Conservation (phyloP, 2,888 invertebrate genomes). For the Alviniconcha strummeri region DNA sequence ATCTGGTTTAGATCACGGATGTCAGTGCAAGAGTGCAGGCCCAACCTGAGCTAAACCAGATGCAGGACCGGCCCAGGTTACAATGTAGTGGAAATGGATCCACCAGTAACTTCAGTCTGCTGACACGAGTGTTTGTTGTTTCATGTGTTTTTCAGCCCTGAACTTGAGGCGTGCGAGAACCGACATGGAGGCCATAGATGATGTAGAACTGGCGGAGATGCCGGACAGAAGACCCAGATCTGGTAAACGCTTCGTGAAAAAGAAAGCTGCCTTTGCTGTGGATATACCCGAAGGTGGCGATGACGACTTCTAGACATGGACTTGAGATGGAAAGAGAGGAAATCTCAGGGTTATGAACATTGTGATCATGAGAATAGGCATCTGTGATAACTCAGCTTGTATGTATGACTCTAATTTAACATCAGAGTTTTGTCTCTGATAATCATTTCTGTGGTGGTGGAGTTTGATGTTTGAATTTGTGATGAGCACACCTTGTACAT, state of each 20-base stretch:
- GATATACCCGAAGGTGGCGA: constrained; percentile 16
- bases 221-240: background rate
- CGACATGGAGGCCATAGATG: background rate
- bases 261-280: constrained; percentile 12
- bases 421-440: no score
- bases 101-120: background rate
- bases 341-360: no score
- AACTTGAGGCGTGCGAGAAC: constrained; percentile 6
- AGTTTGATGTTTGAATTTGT: background rate
- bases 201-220: background rate
- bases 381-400: no score
- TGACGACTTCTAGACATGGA: background rate
- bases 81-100: background rate
- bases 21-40: no score
- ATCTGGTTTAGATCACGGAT: no score
- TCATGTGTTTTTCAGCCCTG: background rate
- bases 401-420: no score
- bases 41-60: no score
- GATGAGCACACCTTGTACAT: background rate
- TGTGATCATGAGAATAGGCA: no score
- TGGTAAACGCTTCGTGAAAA: constrained; percentile 25
- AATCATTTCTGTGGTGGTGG: no score
- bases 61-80: no score
- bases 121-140: background rate
- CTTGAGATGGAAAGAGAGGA: no score